Conservation (phyloP, 2,797 vertebrate species). For the Poeciliopsis turneri region DNA sequence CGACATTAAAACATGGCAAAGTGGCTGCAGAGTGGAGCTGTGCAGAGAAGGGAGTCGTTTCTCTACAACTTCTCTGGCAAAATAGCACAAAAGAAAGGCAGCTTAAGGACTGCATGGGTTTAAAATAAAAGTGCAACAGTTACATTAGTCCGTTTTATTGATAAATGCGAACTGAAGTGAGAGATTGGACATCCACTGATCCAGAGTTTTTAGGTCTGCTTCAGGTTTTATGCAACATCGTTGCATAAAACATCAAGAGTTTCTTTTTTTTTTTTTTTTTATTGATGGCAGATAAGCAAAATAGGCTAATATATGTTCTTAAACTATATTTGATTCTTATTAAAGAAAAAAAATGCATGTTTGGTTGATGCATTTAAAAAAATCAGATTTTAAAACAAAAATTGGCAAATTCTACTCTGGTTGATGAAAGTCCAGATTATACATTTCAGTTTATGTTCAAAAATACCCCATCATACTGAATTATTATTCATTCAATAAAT, state of each 20-base stretch:
- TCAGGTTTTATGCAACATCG: background rate
- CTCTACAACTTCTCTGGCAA: background rate
- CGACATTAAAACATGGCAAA: slow-evolving; percentile 11
- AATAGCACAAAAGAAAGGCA: background rate
- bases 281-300: background rate
- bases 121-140: background rate
- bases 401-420: background rate
- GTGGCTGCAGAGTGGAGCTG: background rate
- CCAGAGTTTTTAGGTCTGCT: background rate
- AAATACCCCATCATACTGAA: background rate
- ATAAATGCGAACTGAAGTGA: background rate
- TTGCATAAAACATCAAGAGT: no score
- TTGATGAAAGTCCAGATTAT: background rate
- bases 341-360: background rate
- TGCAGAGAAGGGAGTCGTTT: background rate
- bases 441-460: background rate
- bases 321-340: background rate
- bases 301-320: no score
- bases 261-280: slow-evolving; percentile 17
- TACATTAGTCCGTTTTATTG: background rate
- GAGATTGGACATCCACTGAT: no score
- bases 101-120: background rate
- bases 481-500: background rate
- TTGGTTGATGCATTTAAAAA: background rate
- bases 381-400: background rate